A percentile compares a stretch with the other conserved stretches of the same genome.
Evolutionary conservation across 2,113 vertebrate genomes (phyloP).

Genomic region (Burhinus oedicnemus): DNA sequence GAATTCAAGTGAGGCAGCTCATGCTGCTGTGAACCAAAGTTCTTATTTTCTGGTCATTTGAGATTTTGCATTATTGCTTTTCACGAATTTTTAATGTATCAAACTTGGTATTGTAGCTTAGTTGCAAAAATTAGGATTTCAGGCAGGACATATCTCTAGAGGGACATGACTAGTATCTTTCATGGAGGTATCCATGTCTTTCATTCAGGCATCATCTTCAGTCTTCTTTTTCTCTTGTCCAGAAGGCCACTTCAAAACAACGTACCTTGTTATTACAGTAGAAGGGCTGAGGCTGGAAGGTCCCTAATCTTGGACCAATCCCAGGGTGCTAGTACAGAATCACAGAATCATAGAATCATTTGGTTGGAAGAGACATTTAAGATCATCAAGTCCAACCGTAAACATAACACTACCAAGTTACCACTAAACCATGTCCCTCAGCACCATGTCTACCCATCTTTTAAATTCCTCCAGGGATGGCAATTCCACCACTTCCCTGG

Average conservation of each 20-base stretch:
- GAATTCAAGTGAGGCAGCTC: background rate
- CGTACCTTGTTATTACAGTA: fast-evolving
- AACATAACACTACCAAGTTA: background rate
- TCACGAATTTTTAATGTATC: background rate
- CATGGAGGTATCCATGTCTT: background rate
- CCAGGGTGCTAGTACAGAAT: background rate
- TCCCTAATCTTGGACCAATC: background rate
- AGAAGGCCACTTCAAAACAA: background rate
- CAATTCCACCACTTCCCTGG: background rate
- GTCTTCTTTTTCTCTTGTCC: no score
- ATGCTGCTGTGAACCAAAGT: background rate
- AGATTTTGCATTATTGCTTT: background rate
- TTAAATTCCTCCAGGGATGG: background rate
- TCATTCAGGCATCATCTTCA: background rate
- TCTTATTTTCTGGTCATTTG: background rate
- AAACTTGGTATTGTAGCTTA: background rate
- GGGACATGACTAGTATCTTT: background rate
- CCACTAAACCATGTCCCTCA: background rate
- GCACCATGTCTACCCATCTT: background rate
- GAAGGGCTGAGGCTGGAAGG: background rate
- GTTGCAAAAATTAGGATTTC: background rate
- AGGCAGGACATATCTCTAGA: background rate
- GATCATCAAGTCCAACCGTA: background rate
- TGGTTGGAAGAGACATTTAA: background rate
- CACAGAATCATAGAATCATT: background rate